phyloP scores from a whole-genome alignment of 2,113 vertebrate species.

The Myotis davidii region DNA sequence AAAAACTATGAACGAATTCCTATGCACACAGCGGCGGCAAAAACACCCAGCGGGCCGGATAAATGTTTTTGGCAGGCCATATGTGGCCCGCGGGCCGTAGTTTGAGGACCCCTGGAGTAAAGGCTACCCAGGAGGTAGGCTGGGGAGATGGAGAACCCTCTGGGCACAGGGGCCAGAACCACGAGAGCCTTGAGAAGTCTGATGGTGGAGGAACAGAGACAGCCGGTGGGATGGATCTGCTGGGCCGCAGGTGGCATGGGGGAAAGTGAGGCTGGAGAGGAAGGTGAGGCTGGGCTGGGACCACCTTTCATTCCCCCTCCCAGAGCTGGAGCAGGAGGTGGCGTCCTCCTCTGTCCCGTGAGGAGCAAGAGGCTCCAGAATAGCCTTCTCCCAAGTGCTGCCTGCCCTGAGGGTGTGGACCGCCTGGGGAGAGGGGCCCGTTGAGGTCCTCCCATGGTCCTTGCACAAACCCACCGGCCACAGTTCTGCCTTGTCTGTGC shows the following conservation, averaged over 20 bases:
- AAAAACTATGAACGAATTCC: too few relatives aligned
- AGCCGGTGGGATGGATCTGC: neutral
- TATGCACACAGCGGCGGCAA: too few relatives aligned
- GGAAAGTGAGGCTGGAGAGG: neutral
- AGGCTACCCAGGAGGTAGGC: neutral
- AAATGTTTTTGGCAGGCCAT: too few relatives aligned
- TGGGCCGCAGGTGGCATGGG: neutral
- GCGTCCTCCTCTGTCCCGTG: neutral
- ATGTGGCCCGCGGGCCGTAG: too few relatives aligned
- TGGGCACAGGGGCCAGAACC: neutral
- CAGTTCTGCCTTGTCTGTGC: fast-evolving
- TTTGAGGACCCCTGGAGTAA: too few relatives aligned
- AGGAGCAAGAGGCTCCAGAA: neutral
- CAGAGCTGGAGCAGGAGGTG: neutral
- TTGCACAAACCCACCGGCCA: fast-evolving
- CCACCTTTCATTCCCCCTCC: too few relatives aligned
- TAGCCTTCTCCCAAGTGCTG: neutral
- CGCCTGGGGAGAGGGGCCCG: neutral
- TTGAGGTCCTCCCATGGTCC: neutral
- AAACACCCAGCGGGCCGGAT: too few relatives aligned
- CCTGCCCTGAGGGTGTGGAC: neutral
- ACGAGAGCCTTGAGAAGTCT: neutral
- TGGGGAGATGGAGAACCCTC: neutral
- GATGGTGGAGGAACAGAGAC: neutral
- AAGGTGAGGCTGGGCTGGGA: neutral